These are phyloP conservation scores for Chloropsis cyanopogon DNA, from an alignment of 2,113 vertebrate genomes.

Conservation along the genomic window DNA sequence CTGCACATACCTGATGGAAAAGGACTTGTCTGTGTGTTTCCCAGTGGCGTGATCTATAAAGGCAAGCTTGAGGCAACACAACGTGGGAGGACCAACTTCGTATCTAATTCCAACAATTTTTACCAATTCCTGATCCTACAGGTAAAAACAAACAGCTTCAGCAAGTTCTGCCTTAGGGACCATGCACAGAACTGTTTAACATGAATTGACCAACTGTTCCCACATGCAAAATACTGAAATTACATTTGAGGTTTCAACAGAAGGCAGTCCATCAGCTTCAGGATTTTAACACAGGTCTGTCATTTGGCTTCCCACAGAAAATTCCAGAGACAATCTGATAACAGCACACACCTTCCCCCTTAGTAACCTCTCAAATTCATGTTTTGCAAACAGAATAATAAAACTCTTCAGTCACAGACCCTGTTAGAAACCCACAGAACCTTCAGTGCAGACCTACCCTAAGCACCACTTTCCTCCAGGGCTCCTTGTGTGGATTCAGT, in stretches of 20 bases:
- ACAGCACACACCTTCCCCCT: not conserved
- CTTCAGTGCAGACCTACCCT: slow-evolving; percentile 76
- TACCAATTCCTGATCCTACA: slow-evolving; percentile 96
- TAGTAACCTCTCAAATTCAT: not conserved
- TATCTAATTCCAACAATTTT: slow-evolving; percentile 97
- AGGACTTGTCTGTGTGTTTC: slow-evolving; percentile 87
- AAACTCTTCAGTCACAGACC: not conserved
- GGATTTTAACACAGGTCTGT: not conserved
- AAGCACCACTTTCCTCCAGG: slow-evolving; percentile 90
- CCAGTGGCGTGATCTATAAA: slow-evolving; percentile 90
- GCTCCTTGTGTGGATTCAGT: slow-evolving; percentile 89
- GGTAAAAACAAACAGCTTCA: not conserved
- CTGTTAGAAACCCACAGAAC: not conserved
- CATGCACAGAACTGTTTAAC: not conserved
- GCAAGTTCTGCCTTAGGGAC: not conserved
- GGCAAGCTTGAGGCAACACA: slow-evolving; percentile 94
- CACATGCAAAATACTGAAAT: not conserved
- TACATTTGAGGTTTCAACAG: not conserved
- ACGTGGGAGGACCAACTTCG: slow-evolving; percentile 90
- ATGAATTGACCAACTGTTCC: not conserved
- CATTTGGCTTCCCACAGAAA: not conserved
- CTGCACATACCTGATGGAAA: slow-evolving; percentile 88
- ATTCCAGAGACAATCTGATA: not conserved
- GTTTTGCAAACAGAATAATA: not conserved
- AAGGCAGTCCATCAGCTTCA: not conserved